Conservation (phyloP, 2,888 invertebrate genomes). For the Hemithea aestivaria region DNA sequence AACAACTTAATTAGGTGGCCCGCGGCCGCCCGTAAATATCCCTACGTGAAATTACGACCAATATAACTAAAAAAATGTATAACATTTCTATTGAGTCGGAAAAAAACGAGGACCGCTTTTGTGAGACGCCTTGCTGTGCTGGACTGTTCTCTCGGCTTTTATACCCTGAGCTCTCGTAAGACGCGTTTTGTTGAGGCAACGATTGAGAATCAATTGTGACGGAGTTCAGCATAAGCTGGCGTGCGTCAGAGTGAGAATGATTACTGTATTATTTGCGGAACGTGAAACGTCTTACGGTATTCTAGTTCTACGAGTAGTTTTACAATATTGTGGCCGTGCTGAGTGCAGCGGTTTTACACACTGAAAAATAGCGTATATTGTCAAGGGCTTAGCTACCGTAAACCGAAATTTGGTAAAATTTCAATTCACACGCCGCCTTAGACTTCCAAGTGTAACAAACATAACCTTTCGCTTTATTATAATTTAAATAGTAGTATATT, state of each 20-base stretch:
- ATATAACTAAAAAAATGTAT: slow-evolving; percentile 76
- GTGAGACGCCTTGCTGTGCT: slow-evolving; percentile 66
- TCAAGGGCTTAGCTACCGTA: too few species aligned
- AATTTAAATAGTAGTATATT: too few species aligned
- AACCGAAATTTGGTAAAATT: too few species aligned
- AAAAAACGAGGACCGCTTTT: slow-evolving; percentile 70
- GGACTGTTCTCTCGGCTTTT: slow-evolving; percentile 40
- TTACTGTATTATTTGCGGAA: slow-evolving; percentile 44
- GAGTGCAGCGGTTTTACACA: too few species aligned
- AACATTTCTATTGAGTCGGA: slow-evolving; percentile 77
- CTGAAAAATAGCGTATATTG: too few species aligned
- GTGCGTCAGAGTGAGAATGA: slow-evolving; percentile 38
- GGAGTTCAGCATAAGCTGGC: slow-evolving; percentile 37
- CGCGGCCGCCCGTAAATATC: slow-evolving; percentile 75
- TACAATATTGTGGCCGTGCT: too few species aligned
- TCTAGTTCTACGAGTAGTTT: slow-evolving; percentile 21
- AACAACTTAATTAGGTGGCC: slow-evolving; percentile 78
- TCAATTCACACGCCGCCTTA: too few species aligned
- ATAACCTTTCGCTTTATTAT: too few species aligned
- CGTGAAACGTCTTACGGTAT: slow-evolving; percentile 38
- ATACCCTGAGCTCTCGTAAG: slow-evolving; percentile 27
- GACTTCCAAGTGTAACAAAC: too few species aligned
- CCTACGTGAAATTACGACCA: slow-evolving; percentile 76
- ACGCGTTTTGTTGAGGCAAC: slow-evolving; percentile 23
- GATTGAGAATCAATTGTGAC: slow-evolving; percentile 31